Percentiles rank a stretch among this genome's conserved stretches.
Conservation (phyloP, 2,888 invertebrate species). For the Chymomyza caudatula region DNA sequence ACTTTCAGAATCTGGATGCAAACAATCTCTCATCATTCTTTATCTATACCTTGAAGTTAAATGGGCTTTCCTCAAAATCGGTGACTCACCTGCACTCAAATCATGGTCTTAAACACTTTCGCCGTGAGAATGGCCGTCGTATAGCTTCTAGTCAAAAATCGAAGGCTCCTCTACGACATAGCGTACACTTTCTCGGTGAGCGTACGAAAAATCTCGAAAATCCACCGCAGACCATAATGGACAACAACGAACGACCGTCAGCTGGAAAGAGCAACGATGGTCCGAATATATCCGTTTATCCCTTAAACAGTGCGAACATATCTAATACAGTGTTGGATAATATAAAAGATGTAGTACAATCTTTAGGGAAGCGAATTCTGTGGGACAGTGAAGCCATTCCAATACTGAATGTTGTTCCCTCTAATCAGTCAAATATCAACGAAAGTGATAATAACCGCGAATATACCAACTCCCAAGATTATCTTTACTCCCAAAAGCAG, state of each 20-base stretch:
- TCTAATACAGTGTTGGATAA: constrained; percentile 5
- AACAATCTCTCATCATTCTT: not conserved
- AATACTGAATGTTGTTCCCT: not conserved
- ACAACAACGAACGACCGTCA: not conserved
- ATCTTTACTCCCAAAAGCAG: not conserved
- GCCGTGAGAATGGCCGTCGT: too few species aligned
- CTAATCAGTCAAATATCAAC: not conserved
- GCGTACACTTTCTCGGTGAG: too few species aligned
- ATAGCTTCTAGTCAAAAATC: too few species aligned
- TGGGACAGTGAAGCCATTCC: not conserved
- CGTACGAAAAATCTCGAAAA: too few species aligned
- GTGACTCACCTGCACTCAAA: not conserved
- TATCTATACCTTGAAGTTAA: not conserved
- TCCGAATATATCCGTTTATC: not conserved
- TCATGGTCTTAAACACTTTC: not conserved
- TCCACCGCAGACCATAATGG: not conserved
- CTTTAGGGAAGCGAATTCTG: constrained; percentile 4
- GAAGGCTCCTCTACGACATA: too few species aligned
- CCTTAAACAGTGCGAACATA: not conserved
- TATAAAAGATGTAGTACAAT: constrained; percentile 17
- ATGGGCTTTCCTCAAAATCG: not conserved
- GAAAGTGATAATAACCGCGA: not conserved
- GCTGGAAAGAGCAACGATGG: not conserved
- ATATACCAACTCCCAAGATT: not conserved
- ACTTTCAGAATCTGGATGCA: too few species aligned